Evolutionary conservation across 1,140 invertebrate species (phyloP).

Genomic region (Orussus abietinus): DNA sequence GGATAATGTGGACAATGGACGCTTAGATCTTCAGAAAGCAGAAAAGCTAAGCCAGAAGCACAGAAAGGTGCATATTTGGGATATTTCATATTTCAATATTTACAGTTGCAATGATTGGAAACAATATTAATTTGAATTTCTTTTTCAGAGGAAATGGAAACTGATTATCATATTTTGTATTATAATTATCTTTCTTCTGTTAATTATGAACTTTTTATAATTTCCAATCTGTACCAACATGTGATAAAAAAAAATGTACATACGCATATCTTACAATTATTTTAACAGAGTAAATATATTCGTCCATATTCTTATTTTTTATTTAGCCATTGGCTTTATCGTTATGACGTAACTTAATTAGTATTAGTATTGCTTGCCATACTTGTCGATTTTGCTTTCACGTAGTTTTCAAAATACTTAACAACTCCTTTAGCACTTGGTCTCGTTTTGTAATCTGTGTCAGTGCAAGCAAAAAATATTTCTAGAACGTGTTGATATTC

Average conservation of each 20-base stretch:
- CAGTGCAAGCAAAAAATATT: constrained; percentile 70
- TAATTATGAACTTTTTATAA: constrained; percentile 27
- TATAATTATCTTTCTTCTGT: constrained; percentile 36
- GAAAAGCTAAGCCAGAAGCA: constrained; percentile 64
- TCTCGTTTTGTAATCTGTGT: constrained; percentile 56
- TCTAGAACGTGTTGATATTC: constrained; percentile 65
- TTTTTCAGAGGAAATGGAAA: constrained; percentile 48
- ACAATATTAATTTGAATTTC: constrained; percentile 14
- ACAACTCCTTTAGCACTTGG: constrained; percentile 58
- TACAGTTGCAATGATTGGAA: constrained; percentile 17
- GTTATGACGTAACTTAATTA: no score
- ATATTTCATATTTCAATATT: not conserved
- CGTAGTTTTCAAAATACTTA: constrained; percentile 39
- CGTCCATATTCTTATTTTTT: not conserved
- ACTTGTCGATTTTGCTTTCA: constrained; percentile 13
- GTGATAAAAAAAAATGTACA: constrained; percentile 9
- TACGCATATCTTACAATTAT: constrained; percentile 11
- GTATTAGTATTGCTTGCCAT: no score
- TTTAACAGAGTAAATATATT: not conserved
- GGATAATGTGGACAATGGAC: constrained; percentile 62
- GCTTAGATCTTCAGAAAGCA: constrained; percentile 64
- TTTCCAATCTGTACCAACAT: constrained; percentile 14
- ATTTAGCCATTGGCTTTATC: no score
- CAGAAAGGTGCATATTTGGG: constrained; percentile 55
- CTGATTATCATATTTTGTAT: constrained; percentile 29